Percentiles rank a stretch among this genome's conserved stretches.
Conservation (phyloP, 2,797 vertebrate genomes). For the Anguilla pacifica region DNA sequence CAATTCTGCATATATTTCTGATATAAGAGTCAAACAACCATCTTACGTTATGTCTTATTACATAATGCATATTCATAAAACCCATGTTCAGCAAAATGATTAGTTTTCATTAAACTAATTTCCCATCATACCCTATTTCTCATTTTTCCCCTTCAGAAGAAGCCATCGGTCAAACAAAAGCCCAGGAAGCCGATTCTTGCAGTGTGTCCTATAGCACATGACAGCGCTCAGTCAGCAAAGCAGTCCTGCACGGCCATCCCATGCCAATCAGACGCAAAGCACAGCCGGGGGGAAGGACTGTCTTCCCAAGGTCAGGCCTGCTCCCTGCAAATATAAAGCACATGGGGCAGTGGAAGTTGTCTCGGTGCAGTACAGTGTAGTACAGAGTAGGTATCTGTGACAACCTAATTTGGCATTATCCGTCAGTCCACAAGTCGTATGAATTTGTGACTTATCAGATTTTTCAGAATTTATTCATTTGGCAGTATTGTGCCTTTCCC, state of each 20-base stretch:
- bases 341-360: not conserved
- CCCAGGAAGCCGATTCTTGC: conserved; percentile 59
- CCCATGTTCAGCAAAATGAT: not conserved
- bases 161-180: conserved; percentile 49
- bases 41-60: not conserved
- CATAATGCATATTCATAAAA: not conserved
- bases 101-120: not conserved
- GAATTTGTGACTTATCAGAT: not conserved
- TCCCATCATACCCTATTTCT: not conserved
- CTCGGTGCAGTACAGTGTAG: not conserved
- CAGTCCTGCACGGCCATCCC: conserved; percentile 48
- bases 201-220: conserved; percentile 28
- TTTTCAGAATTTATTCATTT: not conserved
- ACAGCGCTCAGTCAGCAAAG: conserved; percentile 30
- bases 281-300: conserved; percentile 48
- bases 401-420: not conserved
- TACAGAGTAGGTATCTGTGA: not conserved
- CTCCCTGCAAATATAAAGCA: not conserved
- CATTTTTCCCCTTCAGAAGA: conserved; percentile 42
- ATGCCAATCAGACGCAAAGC: conserved; percentile 59
- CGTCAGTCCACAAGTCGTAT: not conserved
- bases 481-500: not conserved
- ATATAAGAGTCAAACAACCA: not conserved
- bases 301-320: conserved; percentile 60
- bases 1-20: not conserved